Evolutionary conservation across 2,888 invertebrate species (phyloP).

Genomic region (Malthinus flaveolus): DNA sequence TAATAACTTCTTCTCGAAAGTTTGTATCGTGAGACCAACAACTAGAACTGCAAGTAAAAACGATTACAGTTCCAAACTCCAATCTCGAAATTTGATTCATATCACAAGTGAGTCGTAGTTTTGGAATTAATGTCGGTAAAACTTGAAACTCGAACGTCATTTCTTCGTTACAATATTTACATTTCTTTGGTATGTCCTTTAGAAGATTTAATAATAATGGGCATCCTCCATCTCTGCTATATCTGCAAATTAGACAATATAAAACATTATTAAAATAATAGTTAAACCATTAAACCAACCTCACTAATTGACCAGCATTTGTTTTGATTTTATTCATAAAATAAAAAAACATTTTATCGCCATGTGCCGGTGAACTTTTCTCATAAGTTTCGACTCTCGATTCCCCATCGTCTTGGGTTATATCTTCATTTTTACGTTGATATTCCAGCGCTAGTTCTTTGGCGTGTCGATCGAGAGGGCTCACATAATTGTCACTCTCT

Average conservation of each 20-base stretch:
- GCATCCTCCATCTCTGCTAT: conserved; percentile 68
- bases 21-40: conserved; percentile 76
- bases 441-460: conserved; percentile 66
- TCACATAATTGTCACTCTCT: conserved; percentile 49
- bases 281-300: conserved; percentile 59
- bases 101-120: conserved; percentile 60
- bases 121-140: conserved; percentile 76
- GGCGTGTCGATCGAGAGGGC: conserved; percentile 60
- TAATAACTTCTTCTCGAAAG: conserved; percentile 69
- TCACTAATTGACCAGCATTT: conserved; percentile 81
- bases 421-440: conserved; percentile 57
- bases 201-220: conserved; percentile 73
- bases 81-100: conserved; percentile 57
- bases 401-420: conserved; percentile 35
- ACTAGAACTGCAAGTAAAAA: conserved; percentile 82
- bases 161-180: conserved; percentile 71
- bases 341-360: conserved; percentile 80
- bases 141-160: conserved; percentile 83
- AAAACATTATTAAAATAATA: conserved; percentile 5
- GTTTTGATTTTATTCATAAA: conserved; percentile 72
- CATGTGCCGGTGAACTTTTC: conserved; percentile 76
- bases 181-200: conserved; percentile 59
- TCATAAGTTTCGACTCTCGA: conserved; percentile 73
- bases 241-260: conserved; percentile 59
- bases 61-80: conserved; percentile 85